Evolutionary conservation across 2,888 invertebrate species (phyloP).

Genomic region (Agonum fuliginosum): DNA sequence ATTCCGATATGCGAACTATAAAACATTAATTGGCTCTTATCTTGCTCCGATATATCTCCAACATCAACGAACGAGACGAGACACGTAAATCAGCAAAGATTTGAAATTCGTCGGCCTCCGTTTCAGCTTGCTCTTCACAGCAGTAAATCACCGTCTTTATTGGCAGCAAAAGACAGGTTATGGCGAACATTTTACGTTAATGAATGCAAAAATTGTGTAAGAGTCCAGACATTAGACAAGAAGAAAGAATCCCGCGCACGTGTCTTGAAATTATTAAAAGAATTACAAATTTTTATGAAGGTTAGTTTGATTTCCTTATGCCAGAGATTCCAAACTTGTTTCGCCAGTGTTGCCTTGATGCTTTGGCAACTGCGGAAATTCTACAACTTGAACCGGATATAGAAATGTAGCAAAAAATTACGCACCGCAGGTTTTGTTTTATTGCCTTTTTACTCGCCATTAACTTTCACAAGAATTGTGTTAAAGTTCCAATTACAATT

Average conservation of each 20-base stretch:
- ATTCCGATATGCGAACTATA: conserved; percentile 20
- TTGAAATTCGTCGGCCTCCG: conserved; percentile 14
- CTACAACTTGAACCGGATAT: conserved; percentile 8
- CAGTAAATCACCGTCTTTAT: conserved; percentile 28
- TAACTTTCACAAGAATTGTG: conserved; percentile 29
- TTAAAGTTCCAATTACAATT: conserved; percentile 8
- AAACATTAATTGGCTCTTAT: conserved; percentile 45
- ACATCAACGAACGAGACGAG: not conserved
- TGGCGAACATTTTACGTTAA: conserved; percentile 15
- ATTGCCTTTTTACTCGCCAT: not conserved
- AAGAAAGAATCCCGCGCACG: conserved; percentile 19
- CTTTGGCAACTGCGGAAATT: conserved; percentile 16
- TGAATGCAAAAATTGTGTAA: conserved; percentile 40
- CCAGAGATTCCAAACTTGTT: conserved; percentile 31
- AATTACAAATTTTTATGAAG: conserved; percentile 22
- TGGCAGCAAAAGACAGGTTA: conserved; percentile 29
- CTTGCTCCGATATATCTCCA: conserved; percentile 15
- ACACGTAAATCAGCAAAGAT: conserved; percentile 40
- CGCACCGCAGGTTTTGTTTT: conserved; percentile 4
- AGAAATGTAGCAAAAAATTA: conserved; percentile 25
- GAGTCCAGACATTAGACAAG: not conserved
- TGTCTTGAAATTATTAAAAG: not conserved
- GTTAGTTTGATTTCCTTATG: conserved; percentile 7
- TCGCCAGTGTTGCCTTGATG: conserved; percentile 17
- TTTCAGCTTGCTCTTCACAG: not conserved